These are phyloP conservation scores for Ptychobarbus kaznakovi DNA, from an alignment of 2,797 vertebrate species.

Conservation along the genomic window DNA sequence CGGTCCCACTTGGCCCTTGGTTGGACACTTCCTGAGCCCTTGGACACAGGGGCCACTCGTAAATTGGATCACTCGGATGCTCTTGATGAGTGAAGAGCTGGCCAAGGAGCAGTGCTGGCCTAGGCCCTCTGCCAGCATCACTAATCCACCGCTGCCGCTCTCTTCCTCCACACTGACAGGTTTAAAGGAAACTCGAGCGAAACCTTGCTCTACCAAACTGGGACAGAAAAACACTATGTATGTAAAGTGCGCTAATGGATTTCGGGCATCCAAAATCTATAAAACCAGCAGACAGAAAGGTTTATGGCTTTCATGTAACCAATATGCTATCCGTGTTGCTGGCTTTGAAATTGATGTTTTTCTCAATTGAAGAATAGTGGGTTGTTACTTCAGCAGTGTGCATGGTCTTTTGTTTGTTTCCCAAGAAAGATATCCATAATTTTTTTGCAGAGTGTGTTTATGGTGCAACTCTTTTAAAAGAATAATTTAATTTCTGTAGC, in stretches of 20 bases:
- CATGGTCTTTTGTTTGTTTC: constrained; percentile 12
- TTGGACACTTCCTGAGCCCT: constrained; percentile 62
- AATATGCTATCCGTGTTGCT: constrained; percentile 59
- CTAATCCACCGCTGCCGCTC: constrained; percentile 56
- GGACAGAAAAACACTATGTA: constrained; percentile 58
- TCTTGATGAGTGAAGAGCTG: constrained; percentile 46
- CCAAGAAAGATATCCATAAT: not conserved
- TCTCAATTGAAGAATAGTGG: constrained; percentile 40
- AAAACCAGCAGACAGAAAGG: constrained; percentile 62
- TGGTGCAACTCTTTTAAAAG: not conserved
- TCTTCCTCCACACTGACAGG: constrained; percentile 38
- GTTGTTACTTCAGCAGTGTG: constrained; percentile 13
- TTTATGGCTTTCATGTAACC: constrained; percentile 66
- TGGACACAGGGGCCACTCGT: constrained; percentile 51
- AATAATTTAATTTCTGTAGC: not conserved
- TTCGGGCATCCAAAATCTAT: constrained; percentile 65
- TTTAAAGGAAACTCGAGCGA: constrained; percentile 56
- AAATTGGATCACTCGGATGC: constrained; percentile 50
- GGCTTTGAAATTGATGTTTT: constrained; percentile 30
- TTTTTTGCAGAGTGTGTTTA: not conserved
- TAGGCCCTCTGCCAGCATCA: constrained; percentile 45
- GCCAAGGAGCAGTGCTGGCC: constrained; percentile 50
- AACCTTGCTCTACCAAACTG: constrained; percentile 52
- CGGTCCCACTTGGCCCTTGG: constrained; percentile 61
- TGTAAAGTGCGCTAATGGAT: constrained; percentile 67